Evolutionary conservation across 2,888 invertebrate species (phyloP), one percentile per base, ranked within the genome.

Genomic region (Caradrina clavipalpis): DNA sequence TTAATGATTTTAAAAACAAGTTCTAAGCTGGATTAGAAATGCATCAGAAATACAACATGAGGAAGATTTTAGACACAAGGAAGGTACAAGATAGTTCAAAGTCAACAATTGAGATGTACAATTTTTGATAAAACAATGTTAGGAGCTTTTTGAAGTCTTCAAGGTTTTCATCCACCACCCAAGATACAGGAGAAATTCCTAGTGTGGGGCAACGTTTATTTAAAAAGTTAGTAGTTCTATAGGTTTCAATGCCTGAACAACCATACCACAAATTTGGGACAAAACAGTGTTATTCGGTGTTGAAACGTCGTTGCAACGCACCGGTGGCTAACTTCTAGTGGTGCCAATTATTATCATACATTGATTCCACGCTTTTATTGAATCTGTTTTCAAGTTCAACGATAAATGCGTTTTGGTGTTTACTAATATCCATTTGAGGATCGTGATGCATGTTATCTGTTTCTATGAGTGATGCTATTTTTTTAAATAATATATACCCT

Each of bases 301-400:
- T n/a, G n/a, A n/a, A n/a, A n/a, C n/a, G n/a, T n/a, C n/a, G n/a
- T n/a, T n/a, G 70, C 53, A 69, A 56, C 62, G 58, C 57, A 76
- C 75, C 84, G 81, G 86, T 87, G 87, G 86, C 83, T 53, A 49
- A 45, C 54, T 45, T 45, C 45, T 49, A 54, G 11, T n/a, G 35
- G 39, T 39, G 15, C 2, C 7, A 13, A n/a, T n/a, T 13, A 19
- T 21, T 56, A 39, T 56, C n/a, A 17, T n/a, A 7, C 17, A 8
- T 47, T 45, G 15, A 45, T 5, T 13, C 11, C 11, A 3, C 42
- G 13, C 17, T 39, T 39, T 39, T 39, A 2, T 39, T 39, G 13
- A 35, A 8, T 35, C 35, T 35, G 7, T 35, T 8, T 35, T 8
- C 35, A 35, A 35, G 35, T 7, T 35, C 35, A 35, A 35, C 1